phyloP scores from a whole-genome alignment of 2,113 vertebrate species.

The Columba janthina region DNA sequence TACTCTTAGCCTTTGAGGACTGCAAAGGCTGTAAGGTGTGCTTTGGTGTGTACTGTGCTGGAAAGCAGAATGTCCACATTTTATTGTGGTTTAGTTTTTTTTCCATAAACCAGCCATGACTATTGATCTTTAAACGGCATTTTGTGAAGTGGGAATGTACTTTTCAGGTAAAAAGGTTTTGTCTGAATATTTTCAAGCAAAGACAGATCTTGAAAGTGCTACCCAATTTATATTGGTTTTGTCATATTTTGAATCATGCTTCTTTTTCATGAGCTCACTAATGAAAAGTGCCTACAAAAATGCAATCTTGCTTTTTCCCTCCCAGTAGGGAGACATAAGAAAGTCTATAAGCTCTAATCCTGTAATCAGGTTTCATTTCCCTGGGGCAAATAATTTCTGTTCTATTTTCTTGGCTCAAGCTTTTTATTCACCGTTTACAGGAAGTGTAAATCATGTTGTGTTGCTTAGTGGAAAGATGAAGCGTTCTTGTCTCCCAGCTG shows the following conservation, averaged over 20 bases:
- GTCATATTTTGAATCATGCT: neutral
- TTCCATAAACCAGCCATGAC: neutral
- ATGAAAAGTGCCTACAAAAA: neutral
- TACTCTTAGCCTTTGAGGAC: neutral
- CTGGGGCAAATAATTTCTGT: neutral
- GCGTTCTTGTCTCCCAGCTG: neutral
- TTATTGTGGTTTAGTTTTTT: neutral
- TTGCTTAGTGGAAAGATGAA: neutral
- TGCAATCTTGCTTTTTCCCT: fast-evolving
- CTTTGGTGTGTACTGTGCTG: neutral
- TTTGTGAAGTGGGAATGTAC: neutral
- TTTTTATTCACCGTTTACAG: neutral
- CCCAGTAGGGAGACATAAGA: neutral
- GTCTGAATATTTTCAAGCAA: neutral
- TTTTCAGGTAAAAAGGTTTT: neutral
- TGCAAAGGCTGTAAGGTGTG: neutral
- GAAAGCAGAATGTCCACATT: neutral
- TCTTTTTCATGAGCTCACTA: neutral
- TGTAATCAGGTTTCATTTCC: neutral
- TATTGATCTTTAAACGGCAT: neutral
- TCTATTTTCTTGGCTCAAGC: neutral
- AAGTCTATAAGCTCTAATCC: neutral
- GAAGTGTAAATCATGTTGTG: neutral
- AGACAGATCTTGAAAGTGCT: neutral
- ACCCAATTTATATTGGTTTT: neutral